Percentiles rank a stretch among this genome's conserved stretches.
phyloP scores from a whole-genome alignment of 2,113 vertebrate genomes.

The Labrus mixtus region DNA sequence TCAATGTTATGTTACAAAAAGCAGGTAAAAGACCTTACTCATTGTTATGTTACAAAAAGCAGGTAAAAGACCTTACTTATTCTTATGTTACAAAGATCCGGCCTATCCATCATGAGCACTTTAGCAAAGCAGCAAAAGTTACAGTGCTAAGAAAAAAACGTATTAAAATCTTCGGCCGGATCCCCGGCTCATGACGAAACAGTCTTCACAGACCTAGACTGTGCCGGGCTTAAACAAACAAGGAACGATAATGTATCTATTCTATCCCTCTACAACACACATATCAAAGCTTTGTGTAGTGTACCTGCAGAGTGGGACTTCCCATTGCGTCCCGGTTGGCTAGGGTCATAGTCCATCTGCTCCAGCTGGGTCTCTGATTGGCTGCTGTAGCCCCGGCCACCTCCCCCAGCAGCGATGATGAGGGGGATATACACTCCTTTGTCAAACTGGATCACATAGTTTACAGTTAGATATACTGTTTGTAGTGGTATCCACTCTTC shows the following conservation, averaged over 20 bases:
- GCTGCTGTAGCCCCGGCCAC: constrained; percentile 93
- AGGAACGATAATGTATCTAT: neutral
- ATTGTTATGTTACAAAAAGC: too few relatives aligned
- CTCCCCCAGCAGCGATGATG: constrained; percentile 95
- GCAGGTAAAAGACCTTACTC: too few relatives aligned
- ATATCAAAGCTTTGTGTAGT: constrained; percentile 36
- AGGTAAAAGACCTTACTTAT: too few relatives aligned
- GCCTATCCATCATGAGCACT: too few relatives aligned
- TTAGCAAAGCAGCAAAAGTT: too few relatives aligned
- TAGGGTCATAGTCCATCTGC: constrained; percentile 89
- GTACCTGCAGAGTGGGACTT: constrained; percentile 92
- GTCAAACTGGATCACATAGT: constrained; percentile 85
- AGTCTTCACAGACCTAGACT: too few relatives aligned
- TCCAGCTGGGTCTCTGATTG: constrained; percentile 83
- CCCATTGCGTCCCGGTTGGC: constrained; percentile 90
- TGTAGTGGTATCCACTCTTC: neutral
- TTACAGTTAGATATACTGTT: constrained; percentile 11
- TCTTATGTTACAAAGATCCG: too few relatives aligned
- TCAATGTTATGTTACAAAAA: too few relatives aligned
- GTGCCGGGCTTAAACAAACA: too few relatives aligned
- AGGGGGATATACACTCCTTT: constrained; percentile 88
- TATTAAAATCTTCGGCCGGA: too few relatives aligned
- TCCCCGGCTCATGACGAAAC: too few relatives aligned
- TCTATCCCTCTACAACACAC: neutral
- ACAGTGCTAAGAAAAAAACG: too few relatives aligned